Evolutionary conservation across 2,113 vertebrate species (phyloP).

Genomic region (Alosa alosa): DNA sequence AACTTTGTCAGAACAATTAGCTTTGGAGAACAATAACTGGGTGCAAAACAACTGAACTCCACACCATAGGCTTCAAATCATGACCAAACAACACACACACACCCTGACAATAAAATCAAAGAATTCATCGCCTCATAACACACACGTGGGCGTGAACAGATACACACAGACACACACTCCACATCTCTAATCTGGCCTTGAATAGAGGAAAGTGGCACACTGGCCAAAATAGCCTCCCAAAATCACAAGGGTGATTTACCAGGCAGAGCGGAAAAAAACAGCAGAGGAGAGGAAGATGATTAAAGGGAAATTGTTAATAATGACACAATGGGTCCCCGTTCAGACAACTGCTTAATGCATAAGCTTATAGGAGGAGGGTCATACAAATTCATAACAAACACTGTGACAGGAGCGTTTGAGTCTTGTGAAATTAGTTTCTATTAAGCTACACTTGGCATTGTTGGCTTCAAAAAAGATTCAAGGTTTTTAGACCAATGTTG

Average conservation of each 20-base stretch:
- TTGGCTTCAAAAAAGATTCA: too few relatives aligned
- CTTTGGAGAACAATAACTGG: neutral
- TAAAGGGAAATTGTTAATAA: neutral
- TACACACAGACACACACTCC: constrained; percentile 1
- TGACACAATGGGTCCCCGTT: neutral
- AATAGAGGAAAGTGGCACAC: constrained; percentile 64
- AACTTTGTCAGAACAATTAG: neutral
- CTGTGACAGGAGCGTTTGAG: neutral
- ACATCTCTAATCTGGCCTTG: constrained; percentile 46
- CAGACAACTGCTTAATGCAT: neutral
- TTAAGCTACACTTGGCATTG: neutral
- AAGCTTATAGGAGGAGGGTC: neutral
- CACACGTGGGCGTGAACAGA: neutral
- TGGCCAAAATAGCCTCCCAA: constrained; percentile 70
- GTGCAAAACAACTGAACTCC: neutral
- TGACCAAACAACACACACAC: neutral
- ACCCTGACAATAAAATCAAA: neutral
- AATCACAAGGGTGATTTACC: constrained; percentile 61
- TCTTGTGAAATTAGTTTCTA: neutral
- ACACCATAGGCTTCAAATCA: neutral
- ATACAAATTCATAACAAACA: neutral
- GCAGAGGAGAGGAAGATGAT: neutral
- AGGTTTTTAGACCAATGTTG: neutral
- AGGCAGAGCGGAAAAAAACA: neutral
- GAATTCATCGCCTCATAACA: neutral